Percentiles rank a stretch among this genome's conserved stretches.
Evolutionary conservation across 2,113 vertebrate species (phyloP).

Genomic region (Odobenus rosmarus): DNA sequence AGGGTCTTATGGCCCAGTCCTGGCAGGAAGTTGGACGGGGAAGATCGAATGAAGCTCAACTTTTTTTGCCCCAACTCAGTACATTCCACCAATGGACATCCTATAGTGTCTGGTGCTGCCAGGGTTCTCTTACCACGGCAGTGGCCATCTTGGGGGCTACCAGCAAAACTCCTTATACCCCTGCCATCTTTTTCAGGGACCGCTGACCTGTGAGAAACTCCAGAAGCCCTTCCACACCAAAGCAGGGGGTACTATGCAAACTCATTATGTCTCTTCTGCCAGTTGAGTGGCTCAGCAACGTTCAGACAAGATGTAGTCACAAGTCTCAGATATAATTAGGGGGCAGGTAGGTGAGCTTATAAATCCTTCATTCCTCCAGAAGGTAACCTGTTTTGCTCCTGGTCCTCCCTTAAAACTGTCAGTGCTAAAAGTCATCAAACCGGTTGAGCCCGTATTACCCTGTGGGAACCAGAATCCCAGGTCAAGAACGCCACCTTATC

Average conservation of each 20-base stretch:
- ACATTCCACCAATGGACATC: not conserved
- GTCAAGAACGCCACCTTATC: not conserved
- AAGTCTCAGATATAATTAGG: not conserved
- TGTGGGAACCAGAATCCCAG: slow-evolving; percentile 33
- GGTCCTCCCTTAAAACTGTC: not conserved
- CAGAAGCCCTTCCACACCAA: not conserved
- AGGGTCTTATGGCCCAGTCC: not conserved
- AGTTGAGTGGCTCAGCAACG: not conserved
- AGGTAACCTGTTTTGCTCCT: not conserved
- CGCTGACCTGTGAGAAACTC: not conserved
- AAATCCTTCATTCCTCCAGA: not conserved
- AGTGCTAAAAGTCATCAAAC: not conserved
- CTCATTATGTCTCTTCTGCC: not conserved
- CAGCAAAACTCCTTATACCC: not conserved
- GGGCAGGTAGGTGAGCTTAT: not conserved
- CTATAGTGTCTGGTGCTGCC: not conserved
- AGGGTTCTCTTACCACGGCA: not conserved
- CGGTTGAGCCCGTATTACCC: not conserved
- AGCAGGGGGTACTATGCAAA: not conserved
- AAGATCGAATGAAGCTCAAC: not conserved
- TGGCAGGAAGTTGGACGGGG: not conserved
- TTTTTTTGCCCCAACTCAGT: not conserved
- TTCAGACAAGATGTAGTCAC: not conserved
- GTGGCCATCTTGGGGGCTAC: not conserved
- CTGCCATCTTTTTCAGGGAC: not conserved